Evolutionary conservation across 2,888 invertebrate genomes (phyloP).

Genomic region (Gordius sp.): DNA sequence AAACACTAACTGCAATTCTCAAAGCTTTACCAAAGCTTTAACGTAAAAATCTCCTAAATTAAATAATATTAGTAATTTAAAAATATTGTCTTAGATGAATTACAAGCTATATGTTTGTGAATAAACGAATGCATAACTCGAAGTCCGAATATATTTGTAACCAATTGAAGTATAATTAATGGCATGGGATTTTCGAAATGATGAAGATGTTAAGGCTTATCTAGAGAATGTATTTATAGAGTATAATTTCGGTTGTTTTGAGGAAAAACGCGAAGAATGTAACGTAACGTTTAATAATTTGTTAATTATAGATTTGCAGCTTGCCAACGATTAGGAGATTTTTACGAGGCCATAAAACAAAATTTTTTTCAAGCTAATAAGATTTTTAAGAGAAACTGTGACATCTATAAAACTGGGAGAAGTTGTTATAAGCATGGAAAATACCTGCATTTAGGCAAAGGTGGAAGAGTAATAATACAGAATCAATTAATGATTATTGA

Average conservation of each 20-base stretch:
- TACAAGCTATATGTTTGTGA: too few relatives aligned
- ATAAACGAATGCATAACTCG: too few relatives aligned
- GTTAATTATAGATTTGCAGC: neutral
- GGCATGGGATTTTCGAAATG: slow-evolving; percentile 13
- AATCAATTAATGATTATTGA: too few relatives aligned
- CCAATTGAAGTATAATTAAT: too few relatives aligned
- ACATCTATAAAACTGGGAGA: slow-evolving; percentile 23
- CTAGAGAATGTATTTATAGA: slow-evolving; percentile 12
- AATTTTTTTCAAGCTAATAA: slow-evolving; percentile 23
- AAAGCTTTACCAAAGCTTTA: too few relatives aligned
- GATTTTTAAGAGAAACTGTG: slow-evolving; percentile 26
- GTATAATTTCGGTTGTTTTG: slow-evolving; percentile 10
- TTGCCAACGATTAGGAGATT: slow-evolving; percentile 24
- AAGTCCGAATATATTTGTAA: too few relatives aligned
- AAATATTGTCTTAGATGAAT: too few relatives aligned
- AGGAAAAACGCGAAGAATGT: slow-evolving; percentile 13
- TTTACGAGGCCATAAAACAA: slow-evolving; percentile 23
- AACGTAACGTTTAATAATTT: slow-evolving; percentile 1
- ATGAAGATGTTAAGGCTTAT: slow-evolving; percentile 6
- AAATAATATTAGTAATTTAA: too few relatives aligned
- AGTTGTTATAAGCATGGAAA: slow-evolving; percentile 26
- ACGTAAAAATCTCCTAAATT: too few relatives aligned
- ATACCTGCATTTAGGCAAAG: slow-evolving; percentile 23
- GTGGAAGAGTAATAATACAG: slow-evolving; percentile 18
- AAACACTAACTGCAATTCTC: too few relatives aligned